Evolutionary conservation across 2,113 vertebrate species (phyloP).

Genomic region (Junco hyemalis): DNA sequence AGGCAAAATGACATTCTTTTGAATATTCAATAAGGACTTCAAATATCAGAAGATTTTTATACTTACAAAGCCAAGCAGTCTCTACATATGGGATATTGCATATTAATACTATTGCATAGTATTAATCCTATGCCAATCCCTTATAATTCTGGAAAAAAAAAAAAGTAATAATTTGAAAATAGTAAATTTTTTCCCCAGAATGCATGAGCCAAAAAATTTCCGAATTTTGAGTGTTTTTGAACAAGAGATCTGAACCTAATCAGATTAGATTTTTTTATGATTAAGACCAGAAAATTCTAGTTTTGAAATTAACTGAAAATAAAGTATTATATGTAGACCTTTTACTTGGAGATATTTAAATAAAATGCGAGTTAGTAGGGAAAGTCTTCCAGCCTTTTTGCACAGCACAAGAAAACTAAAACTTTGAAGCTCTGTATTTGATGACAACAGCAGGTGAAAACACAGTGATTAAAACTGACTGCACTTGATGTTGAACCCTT

Average conservation of each 20-base stretch:
- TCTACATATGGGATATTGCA: background rate
- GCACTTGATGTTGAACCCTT: background rate
- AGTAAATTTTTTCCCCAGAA: background rate
- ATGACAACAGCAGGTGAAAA: background rate
- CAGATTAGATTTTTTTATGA: background rate
- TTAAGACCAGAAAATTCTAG: background rate
- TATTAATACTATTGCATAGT: background rate
- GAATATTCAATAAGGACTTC: slow-evolving; percentile 1
- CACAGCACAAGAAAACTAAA: background rate
- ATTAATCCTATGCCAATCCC: background rate
- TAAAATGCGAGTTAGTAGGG: background rate
- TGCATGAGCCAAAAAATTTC: background rate
- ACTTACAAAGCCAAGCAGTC: background rate
- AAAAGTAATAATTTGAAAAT: background rate
- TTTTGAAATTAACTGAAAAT: background rate
- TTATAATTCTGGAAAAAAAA: background rate
- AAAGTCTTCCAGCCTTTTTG: background rate
- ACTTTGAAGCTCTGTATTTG: background rate
- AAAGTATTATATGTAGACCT: background rate
- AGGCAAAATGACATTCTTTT: background rate
- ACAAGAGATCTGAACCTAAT: background rate
- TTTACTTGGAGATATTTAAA: background rate
- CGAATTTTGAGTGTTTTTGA: background rate
- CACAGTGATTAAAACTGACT: background rate
- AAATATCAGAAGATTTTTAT: slow-evolving; percentile 8